These are phyloP conservation scores for Spea multiplicata DNA, from an alignment of 2,113 vertebrate genomes.

Conservation along the genomic window DNA sequence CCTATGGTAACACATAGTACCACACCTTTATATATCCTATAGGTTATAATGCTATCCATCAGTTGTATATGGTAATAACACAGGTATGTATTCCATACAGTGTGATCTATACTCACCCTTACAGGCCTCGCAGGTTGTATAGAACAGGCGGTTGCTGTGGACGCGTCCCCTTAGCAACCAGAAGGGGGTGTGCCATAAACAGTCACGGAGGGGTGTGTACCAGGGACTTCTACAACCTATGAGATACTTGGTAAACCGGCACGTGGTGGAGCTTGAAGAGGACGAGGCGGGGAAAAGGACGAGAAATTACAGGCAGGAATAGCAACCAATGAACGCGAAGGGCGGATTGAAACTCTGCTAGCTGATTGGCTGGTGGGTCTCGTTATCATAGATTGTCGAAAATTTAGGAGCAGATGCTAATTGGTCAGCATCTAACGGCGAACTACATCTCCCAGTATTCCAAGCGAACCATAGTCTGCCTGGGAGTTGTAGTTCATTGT, in stretches of 20 bases:
- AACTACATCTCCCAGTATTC: not conserved
- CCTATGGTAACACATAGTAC: not conserved
- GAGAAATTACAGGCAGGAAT: not conserved
- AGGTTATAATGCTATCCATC: not conserved
- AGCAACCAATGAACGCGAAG: not conserved
- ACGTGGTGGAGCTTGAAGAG: not conserved
- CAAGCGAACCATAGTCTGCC: not conserved
- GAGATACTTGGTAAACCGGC: not conserved
- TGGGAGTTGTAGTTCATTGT: too few relatives aligned
- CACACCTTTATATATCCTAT: not conserved
- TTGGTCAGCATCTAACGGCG: too few relatives aligned
- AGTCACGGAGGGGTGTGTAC: not conserved
- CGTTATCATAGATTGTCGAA: too few relatives aligned
- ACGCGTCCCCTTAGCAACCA: conserved; percentile 29
- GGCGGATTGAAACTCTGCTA: not conserved
- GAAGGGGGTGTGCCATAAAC: not conserved
- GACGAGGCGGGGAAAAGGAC: not conserved
- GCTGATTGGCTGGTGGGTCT: not conserved
- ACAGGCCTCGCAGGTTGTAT: not conserved
- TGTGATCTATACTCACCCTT: not conserved
- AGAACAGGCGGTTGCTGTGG: not conserved
- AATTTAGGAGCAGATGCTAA: too few relatives aligned
- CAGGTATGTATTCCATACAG: not conserved
- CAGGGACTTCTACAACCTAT: not conserved
- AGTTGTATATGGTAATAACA: not conserved